Base-by-base conservation (phyloP, 2,888 invertebrate species). In the Diarsia mendica region DNA sequence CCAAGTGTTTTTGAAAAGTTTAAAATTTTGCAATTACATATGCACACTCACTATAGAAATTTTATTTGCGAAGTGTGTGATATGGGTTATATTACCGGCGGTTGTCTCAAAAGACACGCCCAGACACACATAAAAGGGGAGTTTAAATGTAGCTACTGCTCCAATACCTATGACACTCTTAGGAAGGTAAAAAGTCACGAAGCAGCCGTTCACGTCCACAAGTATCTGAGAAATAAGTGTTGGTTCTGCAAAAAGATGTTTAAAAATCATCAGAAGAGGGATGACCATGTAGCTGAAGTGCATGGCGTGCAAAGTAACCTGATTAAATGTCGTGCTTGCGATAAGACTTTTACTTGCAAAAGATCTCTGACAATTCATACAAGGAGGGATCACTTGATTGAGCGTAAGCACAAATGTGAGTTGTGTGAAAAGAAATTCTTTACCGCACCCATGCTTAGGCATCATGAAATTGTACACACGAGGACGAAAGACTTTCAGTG, bases 151-250 rank as follows among this genome's bases (percentile, higher is more conserved):
- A 91, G 91, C 9, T 87, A 82, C 23, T 96, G 96, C 72, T 86
- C 91, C 1, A 94, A 95, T 80, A 87, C 92, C 0, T 96, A 94
- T 71, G 90, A 93, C 3, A 94, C 94, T 0, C 85, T 89, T 51
- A 86, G 90, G n/a, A 94, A 94, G 28, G 87, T 92, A 65, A 91
- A 91, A 60, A 87, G 91, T 0, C 96, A 96, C 70, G 92, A 93
- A 63, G 90, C 89, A 49, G 78, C 88, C 0, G 88, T 86, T 23
- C 88, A 87, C 58, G 28, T 63, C 4, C 66, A 73, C 10, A 74
- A 74, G 15, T 28, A 66, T 28, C 49, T 66, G 9, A 66, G 66
- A 66, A 66, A 66, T 51, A 66, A 66, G n/a, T 66, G 66, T n/a
- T 20, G 66, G 20, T 33, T 4, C 18, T 66, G 66, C 48, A 68